Evolutionary conservation across 2,888 invertebrate genomes (phyloP), one percentile per base, ranked within the genome.

Genomic region (Microdon myrmicae): DNA sequence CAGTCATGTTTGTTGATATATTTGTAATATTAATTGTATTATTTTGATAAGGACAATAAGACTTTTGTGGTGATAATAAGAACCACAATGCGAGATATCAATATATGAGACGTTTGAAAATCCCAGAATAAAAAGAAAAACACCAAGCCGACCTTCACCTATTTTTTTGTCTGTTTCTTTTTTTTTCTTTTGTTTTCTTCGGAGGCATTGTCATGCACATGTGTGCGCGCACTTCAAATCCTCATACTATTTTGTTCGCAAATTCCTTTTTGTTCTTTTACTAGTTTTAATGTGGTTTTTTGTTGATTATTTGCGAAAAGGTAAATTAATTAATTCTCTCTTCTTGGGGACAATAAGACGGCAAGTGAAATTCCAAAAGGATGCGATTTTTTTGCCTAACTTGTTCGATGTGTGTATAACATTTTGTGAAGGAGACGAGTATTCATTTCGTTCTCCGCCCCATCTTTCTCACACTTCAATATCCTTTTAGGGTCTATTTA

Each of bases 131-230:
- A n/a, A n/a, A n/a, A n/a, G n/a, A n/a, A n/a, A n/a, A n/a, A n/a
- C n/a, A n/a, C n/a, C n/a, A n/a, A n/a, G 12, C 25, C 74, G 75
- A 73, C 73, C 73, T 73, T 73, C 74, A 73, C 73, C 73, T 71
- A 73, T 73, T 74, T 73, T 68, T 45, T 58, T 68, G 41, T 38
- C 54, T 66, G 34, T n/a, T n/a, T n/a, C n/a, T n/a, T n/a, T n/a
- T n/a, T n/a, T n/a, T n/a, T n/a, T n/a, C n/a, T n/a, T n/a, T 47
- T 58, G 64, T 44, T 58, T 64, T 41, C 58, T 64, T 51, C 29
- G 56, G 35, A 53, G 47, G 51, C 56, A 56, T 56, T 61, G 49
- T 31, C 29, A 26, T 55, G 37, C 32, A 22, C 43, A 31, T 53
- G 32, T 64, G 58, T 64, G 64, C 25, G 47, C 58, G 35, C 28